Conservation (phyloP, 2,113 vertebrate genomes). For the Marmota flaviventris region DNA sequence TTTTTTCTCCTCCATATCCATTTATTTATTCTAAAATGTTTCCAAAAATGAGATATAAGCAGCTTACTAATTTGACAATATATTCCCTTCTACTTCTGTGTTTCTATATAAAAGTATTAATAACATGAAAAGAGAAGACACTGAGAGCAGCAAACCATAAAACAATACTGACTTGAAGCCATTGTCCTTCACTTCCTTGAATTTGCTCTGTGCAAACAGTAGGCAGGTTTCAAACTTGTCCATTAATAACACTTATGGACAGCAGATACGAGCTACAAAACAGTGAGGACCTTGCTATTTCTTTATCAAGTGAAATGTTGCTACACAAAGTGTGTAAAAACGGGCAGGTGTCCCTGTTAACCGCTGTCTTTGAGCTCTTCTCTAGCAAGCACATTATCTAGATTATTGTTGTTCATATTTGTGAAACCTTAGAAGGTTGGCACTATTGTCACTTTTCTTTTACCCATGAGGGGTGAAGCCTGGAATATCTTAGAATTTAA, state of each 20-base stretch:
- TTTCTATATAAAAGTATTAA: neutral
- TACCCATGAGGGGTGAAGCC: neutral
- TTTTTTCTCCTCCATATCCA: neutral
- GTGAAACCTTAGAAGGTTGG: neutral
- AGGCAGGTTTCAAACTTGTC: neutral
- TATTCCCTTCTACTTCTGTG: neutral
- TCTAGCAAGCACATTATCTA: neutral
- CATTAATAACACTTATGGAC: neutral
- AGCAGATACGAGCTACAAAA: too few species aligned
- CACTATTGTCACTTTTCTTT: neutral
- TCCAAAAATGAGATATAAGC: neutral
- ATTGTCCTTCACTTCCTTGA: neutral
- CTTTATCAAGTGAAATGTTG: too few species aligned
- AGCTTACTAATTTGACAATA: neutral
- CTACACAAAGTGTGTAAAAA: neutral
- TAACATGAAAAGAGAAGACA: neutral
- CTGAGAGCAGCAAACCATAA: neutral
- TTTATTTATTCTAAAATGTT: neutral
- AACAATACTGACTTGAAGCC: rapidly evolving
- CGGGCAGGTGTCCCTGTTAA: neutral
- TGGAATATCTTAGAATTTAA: neutral
- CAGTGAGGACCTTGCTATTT: too few species aligned
- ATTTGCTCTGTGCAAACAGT: neutral
- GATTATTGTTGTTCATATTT: neutral
- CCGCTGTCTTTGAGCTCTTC: neutral